Percentiles rank a stretch among this genome's conserved stretches.
phyloP scores from a whole-genome alignment of 2,888 invertebrate species.

The Drepanosiphum platanoidis region DNA sequence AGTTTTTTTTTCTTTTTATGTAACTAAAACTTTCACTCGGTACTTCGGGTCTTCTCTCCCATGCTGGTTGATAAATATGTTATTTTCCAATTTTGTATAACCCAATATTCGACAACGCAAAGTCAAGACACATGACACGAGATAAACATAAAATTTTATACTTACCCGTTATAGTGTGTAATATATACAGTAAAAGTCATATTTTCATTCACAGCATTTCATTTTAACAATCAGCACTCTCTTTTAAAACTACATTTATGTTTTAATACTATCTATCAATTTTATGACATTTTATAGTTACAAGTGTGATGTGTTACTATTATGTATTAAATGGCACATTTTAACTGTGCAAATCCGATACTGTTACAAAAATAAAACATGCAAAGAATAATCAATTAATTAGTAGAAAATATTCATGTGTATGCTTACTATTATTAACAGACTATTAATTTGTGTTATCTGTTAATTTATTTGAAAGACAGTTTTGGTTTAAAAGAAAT shows the following conservation, averaged over 20 bases:
- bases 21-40: neutral
- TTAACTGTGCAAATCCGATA: no score
- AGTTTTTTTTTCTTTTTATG: neutral
- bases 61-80: conserved; percentile 19
- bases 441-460: no score
- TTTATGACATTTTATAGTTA: no score
- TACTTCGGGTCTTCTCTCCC: neutral
- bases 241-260: neutral
- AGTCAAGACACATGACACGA: neutral
- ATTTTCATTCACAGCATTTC: neutral
- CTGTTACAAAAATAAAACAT: no score
- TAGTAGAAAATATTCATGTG: no score
- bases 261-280: neutral
- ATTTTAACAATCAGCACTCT: neutral
- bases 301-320: no score
- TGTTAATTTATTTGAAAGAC: neutral
- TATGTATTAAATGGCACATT: neutral
- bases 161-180: neutral
- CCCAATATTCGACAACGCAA: neutral
- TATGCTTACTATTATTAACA: neutral
- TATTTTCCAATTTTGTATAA: conserved; percentile 32
- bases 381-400: no score
- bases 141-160: neutral
- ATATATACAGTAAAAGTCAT: neutral
- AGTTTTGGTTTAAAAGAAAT: neutral